Base-by-base conservation (phyloP, 2,888 invertebrate genomes). In the Erebia aethiops region DNA sequence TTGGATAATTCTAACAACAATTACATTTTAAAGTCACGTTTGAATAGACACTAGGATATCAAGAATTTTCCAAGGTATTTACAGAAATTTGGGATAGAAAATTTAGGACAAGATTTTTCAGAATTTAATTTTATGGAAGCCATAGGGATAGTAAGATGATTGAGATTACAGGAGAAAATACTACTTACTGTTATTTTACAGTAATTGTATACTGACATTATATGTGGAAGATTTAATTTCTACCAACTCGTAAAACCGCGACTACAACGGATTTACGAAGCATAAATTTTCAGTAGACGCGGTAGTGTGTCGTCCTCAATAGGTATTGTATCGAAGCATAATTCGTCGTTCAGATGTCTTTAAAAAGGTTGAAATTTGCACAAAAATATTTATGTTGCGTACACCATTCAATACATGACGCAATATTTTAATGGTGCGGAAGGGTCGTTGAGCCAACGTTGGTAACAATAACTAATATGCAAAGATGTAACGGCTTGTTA, bases 81-180 rank as follows among this genome's bases (percentile, higher is more conserved):
- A n/a, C n/a, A 73, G 70, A 64, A 57, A 49, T 49, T 58, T 67
- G 8, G 43, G 13, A 66, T 43, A 57, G 58, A 67, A 11, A 62
- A 62, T 46, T 56, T 56, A 26, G 46, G 35, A 43, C 21, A n/a
- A 58, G 58, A 21, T 14, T 46, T 26, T 56, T 26, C 46, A 58
- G 49, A 49, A 56, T 57, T 71, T 60, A 68, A 62, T 71, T 68
- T 67, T 58, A 71, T 60, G 68, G 70, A 75, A 81, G 84, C 83
- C 82, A 76, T 73, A 79, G 84, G 80, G 82, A 83, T 76, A 82
- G 82, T 77, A 82, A 84, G 82, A 83, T 82, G 81, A 82, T 76
- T 46, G 68, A 68, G 68, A 61, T 68, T 63, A 46, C 41, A 57
- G 58, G 8, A 52, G 8, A 52, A n/a, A 49, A 62, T 56, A 71